Conservation (phyloP, 2,113 vertebrate genomes). For the Rostratula benghalensis region DNA sequence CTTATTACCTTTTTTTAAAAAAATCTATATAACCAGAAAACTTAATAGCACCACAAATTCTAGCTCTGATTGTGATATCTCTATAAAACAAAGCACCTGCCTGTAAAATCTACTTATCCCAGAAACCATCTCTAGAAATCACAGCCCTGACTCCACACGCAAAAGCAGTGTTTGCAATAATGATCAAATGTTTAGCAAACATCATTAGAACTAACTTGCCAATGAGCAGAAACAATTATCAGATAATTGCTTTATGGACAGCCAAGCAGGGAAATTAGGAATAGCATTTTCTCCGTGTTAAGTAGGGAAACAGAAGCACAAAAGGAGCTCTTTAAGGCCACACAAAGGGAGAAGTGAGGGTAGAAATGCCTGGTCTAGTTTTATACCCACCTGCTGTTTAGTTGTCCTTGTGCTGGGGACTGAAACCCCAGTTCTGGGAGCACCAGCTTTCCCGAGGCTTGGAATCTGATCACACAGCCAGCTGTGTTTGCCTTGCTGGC, state of each 20-base stretch:
- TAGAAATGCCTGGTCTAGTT: accelerated
- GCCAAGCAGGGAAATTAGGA: background rate
- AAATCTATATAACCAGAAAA: background rate
- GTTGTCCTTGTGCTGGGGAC: too few relatives aligned
- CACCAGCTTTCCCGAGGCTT: accelerated
- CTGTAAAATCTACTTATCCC: background rate
- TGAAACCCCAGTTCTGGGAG: background rate
- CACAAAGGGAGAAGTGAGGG: background rate
- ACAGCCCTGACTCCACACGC: background rate
- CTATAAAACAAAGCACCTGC: background rate
- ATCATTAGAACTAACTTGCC: constrained; percentile 4
- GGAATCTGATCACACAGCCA: background rate
- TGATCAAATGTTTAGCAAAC: constrained; percentile 28
- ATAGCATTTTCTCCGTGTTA: background rate
- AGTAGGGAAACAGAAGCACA: background rate
- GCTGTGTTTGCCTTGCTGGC: background rate
- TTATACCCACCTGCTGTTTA: background rate
- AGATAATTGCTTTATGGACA: background rate
- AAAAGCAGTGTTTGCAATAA: background rate
- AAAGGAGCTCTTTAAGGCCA: background rate
- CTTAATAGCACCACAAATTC: background rate
- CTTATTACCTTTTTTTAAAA: background rate
- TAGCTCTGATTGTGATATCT: background rate
- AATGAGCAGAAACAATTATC: constrained; percentile 9
- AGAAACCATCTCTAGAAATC: background rate